Evolutionary conservation across 2,797 vertebrate genomes (phyloP).

Genomic region (Phrynocephalus forsythii): DNA sequence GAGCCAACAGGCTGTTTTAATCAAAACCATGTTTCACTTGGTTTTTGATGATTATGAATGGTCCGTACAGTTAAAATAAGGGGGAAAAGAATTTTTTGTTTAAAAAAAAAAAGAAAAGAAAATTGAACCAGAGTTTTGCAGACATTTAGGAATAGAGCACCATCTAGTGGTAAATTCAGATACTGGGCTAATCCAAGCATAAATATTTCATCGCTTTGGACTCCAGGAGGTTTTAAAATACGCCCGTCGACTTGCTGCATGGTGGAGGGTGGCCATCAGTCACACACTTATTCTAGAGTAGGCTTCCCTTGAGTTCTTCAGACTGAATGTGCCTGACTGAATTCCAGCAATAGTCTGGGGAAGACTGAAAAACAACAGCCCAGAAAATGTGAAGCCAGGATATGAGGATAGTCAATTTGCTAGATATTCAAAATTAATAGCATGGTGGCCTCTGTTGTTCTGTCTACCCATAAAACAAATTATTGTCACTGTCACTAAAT

Average conservation of each 20-base stretch:
- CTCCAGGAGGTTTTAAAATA: conserved; percentile 6
- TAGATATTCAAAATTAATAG: conserved; percentile 57
- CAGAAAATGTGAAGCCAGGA: conserved; percentile 51
- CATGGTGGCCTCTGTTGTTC: conserved; percentile 59
- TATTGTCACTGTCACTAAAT: conserved; percentile 60
- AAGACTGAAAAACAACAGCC: not conserved
- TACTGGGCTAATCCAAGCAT: not conserved
- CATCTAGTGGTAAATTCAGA: conserved; percentile 77
- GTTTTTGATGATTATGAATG: conserved; percentile 79
- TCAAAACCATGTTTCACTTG: conserved; percentile 86
- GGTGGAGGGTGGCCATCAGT: not conserved
- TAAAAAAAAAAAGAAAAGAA: conserved; percentile 20
- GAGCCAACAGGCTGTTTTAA: conserved; percentile 85
- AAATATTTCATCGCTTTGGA: conserved; percentile 7
- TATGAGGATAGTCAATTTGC: conserved; percentile 48
- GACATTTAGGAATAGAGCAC: conserved; percentile 75
- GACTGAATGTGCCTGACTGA: not conserved
- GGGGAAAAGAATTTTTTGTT: not conserved
- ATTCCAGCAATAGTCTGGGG: conserved; percentile 35
- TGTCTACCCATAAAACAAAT: conserved; percentile 60
- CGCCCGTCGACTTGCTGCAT: conserved; percentile 53
- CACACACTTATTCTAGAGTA: not conserved
- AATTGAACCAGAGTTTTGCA: conserved; percentile 16
- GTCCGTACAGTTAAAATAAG: conserved; percentile 56
- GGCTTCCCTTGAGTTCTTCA: not conserved